Evolutionary conservation across 2,113 vertebrate species (phyloP), one percentile per base, ranked within the genome.

Genomic region (Apaloderma vittatum): DNA sequence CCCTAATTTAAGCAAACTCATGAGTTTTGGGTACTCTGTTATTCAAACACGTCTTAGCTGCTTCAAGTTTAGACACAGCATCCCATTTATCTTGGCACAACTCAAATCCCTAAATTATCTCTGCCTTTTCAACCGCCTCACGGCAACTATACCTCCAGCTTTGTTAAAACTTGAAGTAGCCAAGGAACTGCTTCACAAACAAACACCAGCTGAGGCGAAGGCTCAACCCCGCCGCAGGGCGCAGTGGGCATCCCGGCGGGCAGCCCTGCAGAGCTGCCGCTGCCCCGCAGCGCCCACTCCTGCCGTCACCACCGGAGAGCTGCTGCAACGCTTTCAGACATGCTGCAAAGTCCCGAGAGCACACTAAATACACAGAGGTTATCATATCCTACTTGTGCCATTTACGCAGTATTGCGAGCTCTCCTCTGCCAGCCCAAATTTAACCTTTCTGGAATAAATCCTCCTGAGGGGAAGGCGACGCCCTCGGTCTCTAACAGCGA

Each of bases 41-140:
- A 82, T 70, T 90, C 68, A 82, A 58, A 92, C 26, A 40, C 9
- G 27, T 79, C 59, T 94, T 59, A 51, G 83, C 73, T 55, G 10
- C 7, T 17, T 96, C 96, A 97, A 93, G 95, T 97, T 97, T 70
- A 97, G 95, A 92, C 97, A 97, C 52, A 96, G 82, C 59, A 95
- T 92, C 48, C 75, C 72, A 88, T 94, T 95, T 93, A 83, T 71
- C 71, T 92, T 97, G 96, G 96, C 94, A 93, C 55, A 92, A 85
- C 40, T 63, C 29, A 34, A 93, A 95, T 80, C 89, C 86, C 67
- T 83, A 88, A 89, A 96, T 95, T 96, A 93, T 48, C 73, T 82
- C 61, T 63, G 72, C 82, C 87, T 95, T 94, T 90, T 91, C 87
- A 93, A 58, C 59, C 59, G 74, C 75, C 51, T 89, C 73, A 34